Base-by-base conservation (phyloP, 2,797 vertebrate genomes). In the Psittacula derbiana region DNA sequence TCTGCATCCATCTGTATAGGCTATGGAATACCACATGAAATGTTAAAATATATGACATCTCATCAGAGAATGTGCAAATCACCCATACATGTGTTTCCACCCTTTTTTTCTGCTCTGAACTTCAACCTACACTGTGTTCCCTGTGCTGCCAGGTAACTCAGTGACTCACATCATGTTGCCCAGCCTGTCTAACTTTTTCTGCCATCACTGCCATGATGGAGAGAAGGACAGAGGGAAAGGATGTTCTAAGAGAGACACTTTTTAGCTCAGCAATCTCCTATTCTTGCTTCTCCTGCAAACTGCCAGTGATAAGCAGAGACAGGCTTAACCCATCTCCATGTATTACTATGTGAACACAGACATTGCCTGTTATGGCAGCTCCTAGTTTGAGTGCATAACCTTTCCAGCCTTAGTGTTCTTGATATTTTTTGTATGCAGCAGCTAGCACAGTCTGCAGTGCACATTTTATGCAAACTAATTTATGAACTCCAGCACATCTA, bases 1-100 rank as follows among this genome's bases (percentile, higher is more conserved):
- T 17, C 30, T 81, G 21, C 15, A 38, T 8, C 11, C 8, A 3
- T 88, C 21, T 46, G 3, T 21, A 43, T 11, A 46, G 8, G 19
- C n/a, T n/a, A 24, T 0, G 4, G 11, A 89, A 10, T 38, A 61
- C 4, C 12, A 17, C 0, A 0, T 47, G 14, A 14, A 38, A 33
- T 38, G 53, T 49, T 88, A 25, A 41, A n/a, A 67, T 65, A 36
- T 72, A 38, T 27, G 18, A 41, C 12, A 44, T 38, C 28, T 72
- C 38, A 65, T 21, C 13, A 80, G 24, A 84, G 33, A 73, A 72
- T 11, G 4, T 23, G 14, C 10, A 69, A 90, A 41, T 25, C 15
- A 16, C 11, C 5, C 11, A 21, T 43, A 6, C 15, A 2, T 3
- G 6, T 55, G 2, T 47, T 75, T 38, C 44, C 20, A 27, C 19